phyloP scores from a whole-genome alignment of 2,797 vertebrate genomes.

The Nyctalus aviator region DNA sequence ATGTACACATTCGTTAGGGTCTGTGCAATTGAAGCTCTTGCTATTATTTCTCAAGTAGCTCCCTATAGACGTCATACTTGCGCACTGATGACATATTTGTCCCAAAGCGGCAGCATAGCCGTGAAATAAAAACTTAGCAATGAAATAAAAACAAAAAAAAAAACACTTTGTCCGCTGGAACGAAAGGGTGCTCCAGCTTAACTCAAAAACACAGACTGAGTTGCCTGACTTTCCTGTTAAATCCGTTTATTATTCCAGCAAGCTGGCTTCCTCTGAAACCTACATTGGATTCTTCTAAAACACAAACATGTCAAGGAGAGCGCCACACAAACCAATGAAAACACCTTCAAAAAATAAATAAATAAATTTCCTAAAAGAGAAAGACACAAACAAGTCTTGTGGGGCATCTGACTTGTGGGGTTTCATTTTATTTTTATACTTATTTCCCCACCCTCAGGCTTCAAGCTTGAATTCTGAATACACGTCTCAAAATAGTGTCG shows the following conservation, averaged over 20 bases:
- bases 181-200: neutral
- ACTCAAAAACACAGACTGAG: neutral
- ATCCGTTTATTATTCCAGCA: neutral
- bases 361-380: neutral
- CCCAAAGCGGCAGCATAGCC: constrained; percentile 94
- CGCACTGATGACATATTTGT: constrained; percentile 97
- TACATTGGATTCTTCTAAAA: constrained; percentile 22
- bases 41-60: constrained; percentile 94
- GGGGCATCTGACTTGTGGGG: neutral
- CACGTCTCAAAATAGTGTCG: constrained; percentile 42
- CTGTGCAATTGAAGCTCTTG: constrained; percentile 97
- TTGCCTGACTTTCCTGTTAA: neutral
- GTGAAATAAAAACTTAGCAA: constrained; percentile 94
- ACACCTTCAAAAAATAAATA: neutral
- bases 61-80: constrained; percentile 95
- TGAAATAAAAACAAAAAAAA: constrained; percentile 59
- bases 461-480: neutral
- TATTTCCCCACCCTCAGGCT: neutral
- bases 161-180: neutral
- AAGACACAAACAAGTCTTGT: neutral
- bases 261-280: neutral
- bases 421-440: constrained; percentile 57
- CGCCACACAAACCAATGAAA: neutral
- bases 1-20: constrained; percentile 76
- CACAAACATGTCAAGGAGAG: neutral